These are phyloP conservation scores for Protobothrops mucrosquamatus DNA, from an alignment of 2,113 vertebrate species.

Conservation along the genomic window DNA sequence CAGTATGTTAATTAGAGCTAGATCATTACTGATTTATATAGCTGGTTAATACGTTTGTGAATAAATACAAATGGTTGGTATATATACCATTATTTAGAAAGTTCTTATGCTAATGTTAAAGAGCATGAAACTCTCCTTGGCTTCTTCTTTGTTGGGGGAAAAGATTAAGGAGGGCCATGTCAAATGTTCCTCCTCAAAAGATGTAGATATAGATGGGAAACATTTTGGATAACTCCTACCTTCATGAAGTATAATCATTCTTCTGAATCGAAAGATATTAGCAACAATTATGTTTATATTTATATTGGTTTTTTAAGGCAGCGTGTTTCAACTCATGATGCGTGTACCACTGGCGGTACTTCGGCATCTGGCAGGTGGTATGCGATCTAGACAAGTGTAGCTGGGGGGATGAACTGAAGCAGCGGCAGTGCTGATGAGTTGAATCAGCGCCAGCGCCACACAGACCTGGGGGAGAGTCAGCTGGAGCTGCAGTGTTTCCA, in stretches of 20 bases:
- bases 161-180: not conserved
- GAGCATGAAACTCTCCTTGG: not conserved
- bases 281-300: not conserved
- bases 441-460: too few relatives aligned
- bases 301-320: not conserved
- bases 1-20: not conserved
- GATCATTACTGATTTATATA: not conserved
- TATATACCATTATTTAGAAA: not conserved
- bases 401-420: too few relatives aligned
- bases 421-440: too few relatives aligned
- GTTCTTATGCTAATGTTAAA: not conserved
- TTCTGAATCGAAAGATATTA: not conserved
- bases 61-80: not conserved
- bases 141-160: too few relatives aligned
- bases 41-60: not conserved
- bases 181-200: not conserved
- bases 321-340: too few relatives aligned
- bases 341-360: too few relatives aligned
- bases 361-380: too few relatives aligned
- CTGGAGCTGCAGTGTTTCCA: too few relatives aligned
- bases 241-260: not conserved
- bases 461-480: too few relatives aligned
- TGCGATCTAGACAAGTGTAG: too few relatives aligned
- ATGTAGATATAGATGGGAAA: not conserved
- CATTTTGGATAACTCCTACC: not conserved